Conservation (phyloP, 2,888 invertebrate genomes). For the Aricia artaxerxes region DNA sequence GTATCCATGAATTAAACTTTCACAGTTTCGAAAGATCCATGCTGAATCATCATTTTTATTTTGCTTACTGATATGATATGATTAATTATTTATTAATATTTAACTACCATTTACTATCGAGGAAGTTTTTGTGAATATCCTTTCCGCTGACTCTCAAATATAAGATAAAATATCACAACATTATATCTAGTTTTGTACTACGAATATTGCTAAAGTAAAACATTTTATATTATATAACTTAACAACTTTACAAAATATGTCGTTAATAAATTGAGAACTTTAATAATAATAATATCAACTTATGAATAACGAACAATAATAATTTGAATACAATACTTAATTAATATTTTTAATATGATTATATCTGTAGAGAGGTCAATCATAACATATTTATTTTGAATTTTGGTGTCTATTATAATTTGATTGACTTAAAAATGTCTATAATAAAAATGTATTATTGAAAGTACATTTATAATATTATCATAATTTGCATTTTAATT, state of each 20-base stretch:
- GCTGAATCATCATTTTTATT: neutral
- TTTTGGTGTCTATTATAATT: conserved; percentile 5
- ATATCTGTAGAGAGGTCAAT: neutral
- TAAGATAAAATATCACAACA: conserved; percentile 3
- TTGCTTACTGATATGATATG: neutral
- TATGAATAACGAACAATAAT: neutral
- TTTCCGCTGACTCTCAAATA: conserved; percentile 22
- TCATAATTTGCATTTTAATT: neutral
- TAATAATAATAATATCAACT: neutral
- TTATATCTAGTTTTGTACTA: conserved; percentile 21
- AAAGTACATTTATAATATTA: neutral
- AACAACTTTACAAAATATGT: neutral
- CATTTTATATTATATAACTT: neutral
- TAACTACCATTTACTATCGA: neutral
- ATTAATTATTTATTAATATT: neutral
- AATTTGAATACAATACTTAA: neutral
- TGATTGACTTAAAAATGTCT: neutral
- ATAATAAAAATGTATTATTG: neutral
- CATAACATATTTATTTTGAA: neutral
- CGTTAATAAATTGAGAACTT: neutral
- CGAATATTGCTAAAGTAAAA: conserved; percentile 12
- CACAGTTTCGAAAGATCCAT: neutral
- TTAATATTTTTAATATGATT: neutral
- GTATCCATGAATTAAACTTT: neutral
- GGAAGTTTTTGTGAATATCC: conserved; percentile 13